Evolutionary conservation across 2,888 invertebrate genomes (phyloP).

Genomic region (Drosophila yooni): DNA sequence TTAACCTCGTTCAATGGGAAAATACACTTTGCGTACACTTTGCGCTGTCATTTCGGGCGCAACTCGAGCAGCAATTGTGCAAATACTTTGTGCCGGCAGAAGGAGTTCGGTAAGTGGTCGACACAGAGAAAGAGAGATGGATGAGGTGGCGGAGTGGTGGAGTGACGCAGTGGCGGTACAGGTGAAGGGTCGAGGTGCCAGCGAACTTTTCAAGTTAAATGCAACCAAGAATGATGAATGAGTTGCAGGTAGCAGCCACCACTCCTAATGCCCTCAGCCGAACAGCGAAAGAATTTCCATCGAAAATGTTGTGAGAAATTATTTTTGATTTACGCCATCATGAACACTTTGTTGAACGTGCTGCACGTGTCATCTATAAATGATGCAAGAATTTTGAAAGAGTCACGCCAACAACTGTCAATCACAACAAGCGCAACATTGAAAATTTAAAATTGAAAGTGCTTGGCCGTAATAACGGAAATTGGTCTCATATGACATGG

Average conservation of each 20-base stretch:
- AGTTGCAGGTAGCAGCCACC: slow-evolving; percentile 40
- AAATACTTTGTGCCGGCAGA: slow-evolving; percentile 71
- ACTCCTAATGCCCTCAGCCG: not conserved
- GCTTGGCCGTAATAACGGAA: slow-evolving; percentile 45
- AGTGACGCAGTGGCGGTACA: not conserved
- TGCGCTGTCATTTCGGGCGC: slow-evolving; percentile 78
- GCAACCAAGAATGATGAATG: slow-evolving; percentile 79
- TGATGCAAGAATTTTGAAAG: slow-evolving; percentile 46
- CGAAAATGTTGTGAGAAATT: slow-evolving; percentile 43
- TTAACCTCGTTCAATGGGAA: slow-evolving; percentile 80
- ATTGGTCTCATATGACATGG: slow-evolving; percentile 56
- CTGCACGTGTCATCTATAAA: slow-evolving; percentile 28
- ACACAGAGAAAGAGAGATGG: not conserved
- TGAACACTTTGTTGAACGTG: slow-evolving; percentile 12
- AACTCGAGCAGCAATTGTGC: slow-evolving; percentile 79
- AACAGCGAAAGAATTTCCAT: slow-evolving; percentile 21
- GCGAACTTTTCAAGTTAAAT: slow-evolving; percentile 65
- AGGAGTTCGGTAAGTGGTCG: slow-evolving; percentile 42
- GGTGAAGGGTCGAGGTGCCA: not conserved
- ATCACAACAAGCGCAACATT: slow-evolving; percentile 3
- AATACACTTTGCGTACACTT: slow-evolving; percentile 80
- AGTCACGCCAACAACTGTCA: slow-evolving; percentile 25
- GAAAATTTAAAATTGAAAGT: slow-evolving; percentile 67
- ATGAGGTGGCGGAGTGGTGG: too few relatives aligned
- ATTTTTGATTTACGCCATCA: slow-evolving; percentile 57